These are phyloP conservation scores for Pteria penguin DNA, from an alignment of 2,888 invertebrate genomes.

Conservation along the genomic window DNA sequence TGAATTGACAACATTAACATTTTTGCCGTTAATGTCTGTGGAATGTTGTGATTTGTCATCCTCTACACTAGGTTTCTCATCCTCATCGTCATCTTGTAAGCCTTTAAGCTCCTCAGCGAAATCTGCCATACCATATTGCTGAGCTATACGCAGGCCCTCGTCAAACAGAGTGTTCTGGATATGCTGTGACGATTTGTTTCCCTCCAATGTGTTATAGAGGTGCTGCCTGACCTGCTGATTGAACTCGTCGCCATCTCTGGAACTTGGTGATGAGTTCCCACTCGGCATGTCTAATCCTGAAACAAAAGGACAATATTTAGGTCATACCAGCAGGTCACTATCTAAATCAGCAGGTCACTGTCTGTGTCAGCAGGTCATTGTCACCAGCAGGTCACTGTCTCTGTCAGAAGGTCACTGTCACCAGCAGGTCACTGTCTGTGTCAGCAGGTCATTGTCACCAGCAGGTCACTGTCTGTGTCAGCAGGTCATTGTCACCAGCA, in stretches of 20 bases:
- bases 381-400: no score
- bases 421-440: no score
- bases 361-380: no score
- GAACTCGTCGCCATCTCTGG: constrained; percentile 46
- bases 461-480: no score
- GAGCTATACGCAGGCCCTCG: constrained; percentile 81
- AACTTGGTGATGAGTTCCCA: constrained; percentile 43
- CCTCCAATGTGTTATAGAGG: constrained; percentile 5
- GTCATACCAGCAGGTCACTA: background rate
- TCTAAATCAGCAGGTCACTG: background rate
- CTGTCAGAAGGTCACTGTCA: no score
- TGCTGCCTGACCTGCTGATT: constrained; percentile 22
- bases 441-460: no score
- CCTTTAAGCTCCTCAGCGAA: constrained; percentile 75
- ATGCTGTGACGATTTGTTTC: constrained; percentile 8
- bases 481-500: no score
- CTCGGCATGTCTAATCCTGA: constrained; percentile 39
- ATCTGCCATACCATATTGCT: constrained; percentile 77
- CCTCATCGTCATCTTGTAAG: constrained; percentile 53
- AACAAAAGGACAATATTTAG: background rate
- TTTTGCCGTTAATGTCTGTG: no score
- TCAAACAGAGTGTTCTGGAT: constrained; percentile 77
- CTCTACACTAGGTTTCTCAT: no score
- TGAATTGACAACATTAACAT: no score
- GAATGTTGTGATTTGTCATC: no score